A percentile compares a stretch with the other conserved stretches of the same genome.
Conservation (phyloP, 1,140 invertebrate genomes). For the Brachystomella parvula region DNA sequence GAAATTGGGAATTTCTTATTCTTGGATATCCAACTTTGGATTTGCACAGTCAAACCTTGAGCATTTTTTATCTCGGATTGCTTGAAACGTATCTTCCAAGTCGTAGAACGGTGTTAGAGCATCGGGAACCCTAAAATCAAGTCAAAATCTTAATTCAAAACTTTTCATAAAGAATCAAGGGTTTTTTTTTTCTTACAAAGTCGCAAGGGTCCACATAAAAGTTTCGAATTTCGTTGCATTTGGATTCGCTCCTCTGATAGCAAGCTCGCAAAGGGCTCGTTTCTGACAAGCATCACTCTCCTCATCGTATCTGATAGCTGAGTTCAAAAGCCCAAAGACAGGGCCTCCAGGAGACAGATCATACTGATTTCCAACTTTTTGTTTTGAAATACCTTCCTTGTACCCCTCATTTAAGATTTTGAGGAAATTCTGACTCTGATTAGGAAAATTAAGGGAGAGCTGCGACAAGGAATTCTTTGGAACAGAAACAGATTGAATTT, state of each 20-base stretch:
- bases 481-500: too few species aligned
- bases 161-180: not conserved
- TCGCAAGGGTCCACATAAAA: constrained; percentile 35
- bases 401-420: not conserved
- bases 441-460: not conserved
- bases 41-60: constrained; percentile 21
- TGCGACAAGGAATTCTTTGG: too few species aligned
- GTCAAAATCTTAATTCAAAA: constrained; percentile 1
- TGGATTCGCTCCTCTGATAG: constrained; percentile 24
- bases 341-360: constrained; percentile 31
- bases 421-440: not conserved
- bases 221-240: constrained; percentile 34
- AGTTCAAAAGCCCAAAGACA: constrained; percentile 28
- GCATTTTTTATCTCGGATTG: constrained; percentile 26
- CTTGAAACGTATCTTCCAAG: constrained; percentile 31
- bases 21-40: constrained; percentile 35
- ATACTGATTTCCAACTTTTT: constrained; percentile 13
- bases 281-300: constrained; percentile 35
- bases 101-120: constrained; percentile 32
- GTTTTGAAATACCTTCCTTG: not conserved
- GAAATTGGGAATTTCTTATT: not conserved
- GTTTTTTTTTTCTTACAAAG: constrained; percentile 28
- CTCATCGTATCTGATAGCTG: constrained; percentile 20
- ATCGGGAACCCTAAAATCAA: constrained; percentile 31
- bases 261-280: constrained; percentile 34